Percentiles rank a stretch among this genome's conserved stretches.
Conservation (phyloP, 2,888 invertebrate species). For the Brachynemurus nebulosus region DNA sequence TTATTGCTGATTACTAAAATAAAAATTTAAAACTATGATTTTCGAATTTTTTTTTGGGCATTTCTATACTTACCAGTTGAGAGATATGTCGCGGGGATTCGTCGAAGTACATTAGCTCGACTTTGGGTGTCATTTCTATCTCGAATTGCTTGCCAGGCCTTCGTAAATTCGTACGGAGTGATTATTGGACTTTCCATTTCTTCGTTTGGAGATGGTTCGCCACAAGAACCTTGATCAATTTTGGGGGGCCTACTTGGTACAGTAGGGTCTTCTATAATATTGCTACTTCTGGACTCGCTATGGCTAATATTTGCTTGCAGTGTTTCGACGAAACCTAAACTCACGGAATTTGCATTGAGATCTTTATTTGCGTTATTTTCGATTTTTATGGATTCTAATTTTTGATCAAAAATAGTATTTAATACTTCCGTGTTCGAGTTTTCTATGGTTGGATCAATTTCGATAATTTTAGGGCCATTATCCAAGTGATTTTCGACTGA, state of each 20-base stretch:
- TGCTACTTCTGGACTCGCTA: no score
- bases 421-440: no score
- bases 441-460: no score
- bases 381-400: no score
- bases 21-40: constrained; percentile 1
- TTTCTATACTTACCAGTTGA: constrained; percentile 5
- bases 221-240: constrained; percentile 5
- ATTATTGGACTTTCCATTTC: constrained; percentile 1
- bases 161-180: constrained; percentile 28
- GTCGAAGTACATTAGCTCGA: constrained; percentile 27
- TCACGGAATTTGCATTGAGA: no score
- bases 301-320: no score
- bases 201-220: constrained; percentile 6
- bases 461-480: neutral
- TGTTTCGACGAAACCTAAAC: no score
- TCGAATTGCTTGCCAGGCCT: constrained; percentile 27
- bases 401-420: no score
- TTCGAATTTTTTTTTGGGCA: no score
- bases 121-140: constrained; percentile 23
- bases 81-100: constrained; percentile 10
- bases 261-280: neutral
- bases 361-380: neutral
- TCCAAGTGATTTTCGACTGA: neutral
- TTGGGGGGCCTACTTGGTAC: neutral
- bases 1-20: constrained; percentile 31